Evolutionary conservation across 2,888 invertebrate genomes (phyloP), one percentile per base, ranked within the genome.

Genomic region (Synanthedon myopaeformis): DNA sequence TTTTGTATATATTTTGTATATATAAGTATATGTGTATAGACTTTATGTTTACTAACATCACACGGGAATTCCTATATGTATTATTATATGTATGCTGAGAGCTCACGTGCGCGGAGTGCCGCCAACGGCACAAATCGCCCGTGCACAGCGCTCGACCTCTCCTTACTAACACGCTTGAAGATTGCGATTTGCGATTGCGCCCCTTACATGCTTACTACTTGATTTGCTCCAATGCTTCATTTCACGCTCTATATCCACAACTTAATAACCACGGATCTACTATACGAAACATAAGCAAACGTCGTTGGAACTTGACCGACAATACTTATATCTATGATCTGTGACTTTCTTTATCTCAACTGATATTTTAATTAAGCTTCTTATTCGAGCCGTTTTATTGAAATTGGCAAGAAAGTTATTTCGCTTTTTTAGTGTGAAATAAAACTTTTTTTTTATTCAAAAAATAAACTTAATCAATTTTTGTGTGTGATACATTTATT

Each of bases 41-140:
- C 77, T 81, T 79, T 78, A 79, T 85, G 79, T 85, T 84, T 84
- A 82, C 79, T 79, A 86, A 83, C 85, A 84, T 82, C 73, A 81
- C 82, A 81, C 72, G 72, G 64, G 69, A 72, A 74, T 74, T 72
- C 66, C 66, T 77, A 74, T 72, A 69, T 69, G 60, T 68, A 61
- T 67, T 66, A 35, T 35, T 77, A 74, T 72, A 74, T 73, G 70
- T 69, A 59, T 68, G 61, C 66, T 66, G 71, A 66, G 59, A 62
- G 62, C 57, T 57, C 60, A 63, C 60, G 61, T 62, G 62, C 60
- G 59, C 62, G 56, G 59, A 35, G 35, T 35, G 35, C 60, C 48
- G 60, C 61, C 57, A 61, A 64, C 62, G 63, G 62, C 60, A 10
- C 35, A 35, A 65, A 61, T 61, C 59, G 62, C 13, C 61, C 59